Evolutionary conservation across 1,140 invertebrate species (phyloP).

Genomic region (Amyelois transitella): DNA sequence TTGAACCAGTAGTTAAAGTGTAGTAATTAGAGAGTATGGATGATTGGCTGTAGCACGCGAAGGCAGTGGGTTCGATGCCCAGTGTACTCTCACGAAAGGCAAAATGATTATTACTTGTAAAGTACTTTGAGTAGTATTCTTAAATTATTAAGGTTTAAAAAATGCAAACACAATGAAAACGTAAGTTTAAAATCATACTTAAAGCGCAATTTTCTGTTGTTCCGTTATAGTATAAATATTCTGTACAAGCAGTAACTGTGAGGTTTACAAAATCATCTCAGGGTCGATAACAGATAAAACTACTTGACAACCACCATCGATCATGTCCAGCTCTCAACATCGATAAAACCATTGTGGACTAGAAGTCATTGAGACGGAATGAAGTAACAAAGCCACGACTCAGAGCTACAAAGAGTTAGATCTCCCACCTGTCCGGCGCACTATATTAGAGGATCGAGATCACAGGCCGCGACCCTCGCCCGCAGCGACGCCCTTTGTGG

Average conservation of each 20-base stretch:
- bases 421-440: constrained; percentile 52
- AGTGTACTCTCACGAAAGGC: constrained; percentile 2
- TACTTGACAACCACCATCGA: constrained; percentile 40
- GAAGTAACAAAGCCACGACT: constrained; percentile 26
- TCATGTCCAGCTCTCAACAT: constrained; percentile 19
- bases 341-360: neutral
- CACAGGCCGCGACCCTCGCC: constrained; percentile 47
- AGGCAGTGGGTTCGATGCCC: constrained; percentile 38
- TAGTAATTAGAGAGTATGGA: constrained; percentile 37
- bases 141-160: too few relatives aligned
- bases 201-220: neutral
- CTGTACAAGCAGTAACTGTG: too few relatives aligned
- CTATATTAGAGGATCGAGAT: constrained; percentile 29
- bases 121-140: neutral
- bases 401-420: constrained; percentile 51
- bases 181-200: too few relatives aligned
- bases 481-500: constrained; percentile 56
- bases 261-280: constrained; percentile 10
- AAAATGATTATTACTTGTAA: neutral
- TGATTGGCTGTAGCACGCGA: constrained; percentile 42
- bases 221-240: neutral
- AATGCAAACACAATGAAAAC: too few relatives aligned
- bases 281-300: constrained; percentile 46
- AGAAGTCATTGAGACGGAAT: neutral
- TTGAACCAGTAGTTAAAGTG: constrained; percentile 50